A percentile compares a stretch with the other conserved stretches of the same genome.
Evolutionary conservation across 2,113 vertebrate species (phyloP).

Genomic region (Crotophaga sulcirostris): DNA sequence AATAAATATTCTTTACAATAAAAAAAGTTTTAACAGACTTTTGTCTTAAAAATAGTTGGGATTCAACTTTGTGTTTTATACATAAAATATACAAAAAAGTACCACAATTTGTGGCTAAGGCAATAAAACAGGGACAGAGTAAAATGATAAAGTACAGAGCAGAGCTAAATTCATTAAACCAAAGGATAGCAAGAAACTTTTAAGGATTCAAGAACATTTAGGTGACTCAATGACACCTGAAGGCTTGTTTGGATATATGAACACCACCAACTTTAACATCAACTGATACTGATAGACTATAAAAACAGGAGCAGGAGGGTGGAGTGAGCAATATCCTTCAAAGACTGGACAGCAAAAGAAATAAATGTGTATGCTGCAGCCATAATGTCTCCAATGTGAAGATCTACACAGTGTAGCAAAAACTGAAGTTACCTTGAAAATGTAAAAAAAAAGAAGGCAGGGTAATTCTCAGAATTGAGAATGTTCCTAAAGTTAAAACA

Average conservation of each 20-base stretch:
- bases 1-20: slow-evolving; percentile 99
- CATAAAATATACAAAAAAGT: slow-evolving; percentile 92
- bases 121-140: slow-evolving; percentile 76
- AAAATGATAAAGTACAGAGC: slow-evolving; percentile 76
- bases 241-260: slow-evolving; percentile 58
- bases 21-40: slow-evolving; percentile 96
- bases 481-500: not conserved
- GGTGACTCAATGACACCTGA: slow-evolving; percentile 61
- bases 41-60: slow-evolving; percentile 97
- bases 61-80: slow-evolving; percentile 96
- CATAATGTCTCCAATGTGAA: slow-evolving; percentile 71
- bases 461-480: slow-evolving; percentile 12
- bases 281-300: slow-evolving; percentile 32
- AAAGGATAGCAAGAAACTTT: slow-evolving; percentile 32
- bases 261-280: slow-evolving; percentile 60
- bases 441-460: not conserved
- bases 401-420: slow-evolving; percentile 32
- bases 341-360: slow-evolving; percentile 34
- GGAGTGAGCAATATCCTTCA: slow-evolving; percentile 52
- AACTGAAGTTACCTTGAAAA: not conserved
- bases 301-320: slow-evolving; percentile 15
- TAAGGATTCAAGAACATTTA: slow-evolving; percentile 52
- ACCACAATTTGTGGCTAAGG: slow-evolving; percentile 85
- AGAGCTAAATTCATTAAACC: slow-evolving; percentile 61
- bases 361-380: slow-evolving; percentile 10